A percentile compares a stretch with the other conserved stretches of the same genome.
Evolutionary conservation across 2,113 vertebrate species (phyloP).

Genomic region (Vombatus ursinus): DNA sequence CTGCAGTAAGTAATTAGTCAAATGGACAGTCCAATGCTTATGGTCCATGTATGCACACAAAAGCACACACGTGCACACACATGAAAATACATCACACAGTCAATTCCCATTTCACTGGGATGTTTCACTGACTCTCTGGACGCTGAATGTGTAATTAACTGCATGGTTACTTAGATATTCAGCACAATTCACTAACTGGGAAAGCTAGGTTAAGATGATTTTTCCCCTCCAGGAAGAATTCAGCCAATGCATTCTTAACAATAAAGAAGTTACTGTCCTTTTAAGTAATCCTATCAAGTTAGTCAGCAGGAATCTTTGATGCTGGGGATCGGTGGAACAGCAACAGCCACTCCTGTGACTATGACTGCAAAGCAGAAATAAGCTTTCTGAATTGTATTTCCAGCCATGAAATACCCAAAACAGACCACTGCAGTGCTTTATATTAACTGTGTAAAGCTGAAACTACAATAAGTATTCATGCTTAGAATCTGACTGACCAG

Average conservation of each 20-base stretch:
- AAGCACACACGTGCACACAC: background rate
- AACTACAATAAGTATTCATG: background rate
- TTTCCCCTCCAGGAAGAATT: background rate
- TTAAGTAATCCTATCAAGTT: background rate
- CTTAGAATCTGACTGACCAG: background rate
- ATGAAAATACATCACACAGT: background rate
- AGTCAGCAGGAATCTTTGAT: conserved; percentile 1
- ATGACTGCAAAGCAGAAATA: background rate
- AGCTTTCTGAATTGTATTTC: background rate
- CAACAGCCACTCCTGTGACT: background rate
- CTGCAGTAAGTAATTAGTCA: background rate
- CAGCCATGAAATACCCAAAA: background rate
- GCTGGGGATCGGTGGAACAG: background rate
- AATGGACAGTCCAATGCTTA: background rate
- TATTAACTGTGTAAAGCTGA: background rate
- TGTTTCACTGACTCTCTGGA: background rate
- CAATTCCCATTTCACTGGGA: background rate
- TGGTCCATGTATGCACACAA: conserved; percentile 31
- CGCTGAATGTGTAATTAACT: background rate
- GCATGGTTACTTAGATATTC: background rate
- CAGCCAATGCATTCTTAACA: background rate
- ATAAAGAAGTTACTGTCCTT: background rate
- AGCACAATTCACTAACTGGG: background rate
- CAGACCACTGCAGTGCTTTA: background rate
- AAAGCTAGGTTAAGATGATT: background rate